Conservation (phyloP, 2,888 invertebrate genomes). For the Hirtodrosophila duncani region DNA sequence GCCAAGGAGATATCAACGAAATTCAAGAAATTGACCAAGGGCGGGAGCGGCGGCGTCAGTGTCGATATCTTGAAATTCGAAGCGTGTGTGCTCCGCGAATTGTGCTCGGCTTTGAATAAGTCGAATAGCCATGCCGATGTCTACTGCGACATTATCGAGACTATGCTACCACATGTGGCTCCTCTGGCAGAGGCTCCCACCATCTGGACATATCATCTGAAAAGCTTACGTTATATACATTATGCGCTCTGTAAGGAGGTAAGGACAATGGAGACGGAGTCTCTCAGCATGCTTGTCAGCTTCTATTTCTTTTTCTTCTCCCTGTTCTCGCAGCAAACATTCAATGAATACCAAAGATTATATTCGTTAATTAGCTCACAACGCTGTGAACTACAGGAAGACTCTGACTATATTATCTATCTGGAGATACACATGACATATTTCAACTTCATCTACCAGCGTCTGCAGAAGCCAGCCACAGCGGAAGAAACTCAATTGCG, state of each 20-base stretch:
- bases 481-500: slow-evolving; percentile 13
- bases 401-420: slow-evolving; percentile 42
- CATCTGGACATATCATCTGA: slow-evolving; percentile 56
- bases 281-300: too few species aligned
- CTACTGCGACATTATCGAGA: slow-evolving; percentile 53
- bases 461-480: slow-evolving; percentile 34
- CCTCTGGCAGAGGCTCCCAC: slow-evolving; percentile 37
- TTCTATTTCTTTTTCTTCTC: background rate
- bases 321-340: slow-evolving; percentile 37
- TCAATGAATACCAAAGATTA: slow-evolving; percentile 36
- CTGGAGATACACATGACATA: slow-evolving; percentile 57
- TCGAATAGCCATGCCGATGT: slow-evolving; percentile 46
- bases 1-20: slow-evolving; percentile 13
- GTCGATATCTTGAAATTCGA: slow-evolving; percentile 41
- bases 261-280: too few species aligned
- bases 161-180: slow-evolving; percentile 43
- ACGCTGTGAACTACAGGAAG: slow-evolving; percentile 45
- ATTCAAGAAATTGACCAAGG: slow-evolving; percentile 28
- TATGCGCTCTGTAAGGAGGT: slow-evolving; percentile 53
- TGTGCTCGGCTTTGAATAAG: slow-evolving; percentile 48
- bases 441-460: slow-evolving; percentile 28
- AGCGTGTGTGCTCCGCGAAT: slow-evolving; percentile 35
- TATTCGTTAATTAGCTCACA: slow-evolving; percentile 43
- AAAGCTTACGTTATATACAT: slow-evolving; percentile 57
- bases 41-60: slow-evolving; percentile 35